These are phyloP conservation scores for Actinia equina DNA, from an alignment of 64 coral and sea anemone genomes.

Conservation along the genomic window DNA sequence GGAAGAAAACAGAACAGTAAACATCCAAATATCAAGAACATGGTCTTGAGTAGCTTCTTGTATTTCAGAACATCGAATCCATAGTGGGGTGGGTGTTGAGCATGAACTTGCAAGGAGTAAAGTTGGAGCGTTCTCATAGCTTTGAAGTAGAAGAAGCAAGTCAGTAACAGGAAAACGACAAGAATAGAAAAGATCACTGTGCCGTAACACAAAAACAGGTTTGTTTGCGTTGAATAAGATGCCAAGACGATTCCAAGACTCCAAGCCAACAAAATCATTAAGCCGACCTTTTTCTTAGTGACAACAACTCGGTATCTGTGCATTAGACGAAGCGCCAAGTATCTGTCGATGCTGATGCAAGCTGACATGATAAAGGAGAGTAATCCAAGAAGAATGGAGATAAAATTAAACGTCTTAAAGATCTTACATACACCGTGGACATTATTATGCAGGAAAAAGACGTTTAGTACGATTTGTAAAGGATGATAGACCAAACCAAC, in stretches of 20 bases:
- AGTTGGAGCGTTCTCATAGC: not conserved
- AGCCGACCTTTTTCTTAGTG: not conserved
- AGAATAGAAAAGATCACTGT: not conserved
- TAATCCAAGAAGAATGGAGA: not conserved
- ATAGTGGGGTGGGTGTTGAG: not conserved
- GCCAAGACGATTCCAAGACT: not conserved
- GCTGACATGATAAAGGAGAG: not conserved
- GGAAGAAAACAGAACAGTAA: not conserved
- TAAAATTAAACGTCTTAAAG: not conserved
- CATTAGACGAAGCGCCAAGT: constrained; percentile 3
- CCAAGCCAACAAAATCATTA: not conserved
- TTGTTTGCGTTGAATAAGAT: not conserved
- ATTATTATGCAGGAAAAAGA: not conserved
- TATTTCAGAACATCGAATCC: constrained; percentile 17
- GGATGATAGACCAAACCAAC: constrained; percentile 8
- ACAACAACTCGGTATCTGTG: constrained; percentile 8
- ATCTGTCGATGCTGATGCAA: constrained; percentile 13
- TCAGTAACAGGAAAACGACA: not conserved
- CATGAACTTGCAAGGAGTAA: not conserved
- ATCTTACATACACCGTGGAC: not conserved
- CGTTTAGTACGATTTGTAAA: not conserved
- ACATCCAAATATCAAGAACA: constrained; percentile 5
- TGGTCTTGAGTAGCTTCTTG: constrained; percentile 9
- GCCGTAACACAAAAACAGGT: not conserved
- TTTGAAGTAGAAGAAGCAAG: not conserved